Evolutionary conservation across 2,797 vertebrate species (phyloP).

Genomic region (Myotis planiceps): DNA sequence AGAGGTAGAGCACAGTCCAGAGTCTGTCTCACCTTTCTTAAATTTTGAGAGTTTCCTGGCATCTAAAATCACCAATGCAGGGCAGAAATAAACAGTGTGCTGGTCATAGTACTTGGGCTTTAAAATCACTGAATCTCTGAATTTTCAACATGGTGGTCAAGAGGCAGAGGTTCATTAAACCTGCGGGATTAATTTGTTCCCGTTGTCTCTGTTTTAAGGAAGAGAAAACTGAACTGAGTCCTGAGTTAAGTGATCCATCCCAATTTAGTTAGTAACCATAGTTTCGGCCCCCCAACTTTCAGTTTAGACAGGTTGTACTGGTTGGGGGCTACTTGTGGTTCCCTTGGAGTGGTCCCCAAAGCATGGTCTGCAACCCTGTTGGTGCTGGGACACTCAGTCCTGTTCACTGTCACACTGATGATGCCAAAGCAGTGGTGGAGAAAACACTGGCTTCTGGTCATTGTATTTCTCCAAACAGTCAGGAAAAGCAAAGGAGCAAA

Average conservation of each 20-base stretch:
- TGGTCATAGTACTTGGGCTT: background rate
- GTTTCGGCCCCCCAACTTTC: fast-evolving
- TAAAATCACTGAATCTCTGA: background rate
- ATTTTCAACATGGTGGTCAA: background rate
- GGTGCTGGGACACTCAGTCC: too few relatives aligned
- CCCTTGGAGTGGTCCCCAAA: background rate
- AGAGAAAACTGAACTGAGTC: background rate
- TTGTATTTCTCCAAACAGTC: background rate
- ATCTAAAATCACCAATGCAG: background rate
- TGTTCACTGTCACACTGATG: background rate
- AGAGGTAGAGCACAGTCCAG: background rate
- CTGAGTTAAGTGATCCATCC: background rate
- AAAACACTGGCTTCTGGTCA: background rate
- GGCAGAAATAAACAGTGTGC: background rate
- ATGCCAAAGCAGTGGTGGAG: background rate
- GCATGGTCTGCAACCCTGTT: background rate
- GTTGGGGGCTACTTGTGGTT: background rate
- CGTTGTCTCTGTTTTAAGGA: background rate
- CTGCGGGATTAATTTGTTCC: background rate
- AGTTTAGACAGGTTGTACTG: background rate
- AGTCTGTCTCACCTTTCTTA: background rate
- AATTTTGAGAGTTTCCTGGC: background rate
- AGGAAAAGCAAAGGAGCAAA: background rate
- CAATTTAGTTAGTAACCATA: background rate
- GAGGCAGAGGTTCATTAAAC: background rate